Evolutionary conservation across 2,888 invertebrate genomes (phyloP).

Genomic region (Noctua janthina): DNA sequence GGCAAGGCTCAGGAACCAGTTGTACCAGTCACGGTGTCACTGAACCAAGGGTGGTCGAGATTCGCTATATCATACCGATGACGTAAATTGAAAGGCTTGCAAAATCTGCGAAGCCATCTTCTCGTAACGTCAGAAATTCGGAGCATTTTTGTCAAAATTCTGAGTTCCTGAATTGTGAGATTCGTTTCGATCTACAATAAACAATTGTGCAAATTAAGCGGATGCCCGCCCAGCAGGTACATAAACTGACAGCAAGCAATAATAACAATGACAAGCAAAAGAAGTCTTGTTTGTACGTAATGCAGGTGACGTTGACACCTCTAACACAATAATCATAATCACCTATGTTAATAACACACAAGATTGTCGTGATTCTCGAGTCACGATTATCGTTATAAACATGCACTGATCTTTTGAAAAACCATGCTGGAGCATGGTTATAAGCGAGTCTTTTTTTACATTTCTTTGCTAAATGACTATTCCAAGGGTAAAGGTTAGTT

Average conservation of each 20-base stretch:
- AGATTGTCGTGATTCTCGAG: background rate
- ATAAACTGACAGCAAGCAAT: background rate
- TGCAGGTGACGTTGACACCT: background rate
- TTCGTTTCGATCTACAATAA: background rate
- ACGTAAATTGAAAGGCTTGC: conserved; percentile 35
- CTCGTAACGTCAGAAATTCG: background rate
- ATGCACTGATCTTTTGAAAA: background rate
- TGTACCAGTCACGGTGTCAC: conserved; percentile 68
- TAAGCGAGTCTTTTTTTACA: background rate
- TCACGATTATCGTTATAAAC: background rate
- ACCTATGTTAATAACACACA: conserved; percentile 30
- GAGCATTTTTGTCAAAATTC: background rate
- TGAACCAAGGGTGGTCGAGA: conserved; percentile 69
- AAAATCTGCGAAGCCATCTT: background rate
- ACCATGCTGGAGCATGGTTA: background rate
- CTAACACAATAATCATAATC: conserved; percentile 8
- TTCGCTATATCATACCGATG: conserved; percentile 53
- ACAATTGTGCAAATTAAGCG: background rate
- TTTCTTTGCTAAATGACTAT: background rate
- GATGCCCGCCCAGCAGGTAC: background rate
- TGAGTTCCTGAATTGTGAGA: background rate
- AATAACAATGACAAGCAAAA: background rate
- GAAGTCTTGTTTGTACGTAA: background rate
- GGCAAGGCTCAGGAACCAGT: conserved; percentile 70
- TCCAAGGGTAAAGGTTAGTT: background rate